A percentile compares a stretch with the other conserved stretches of the same genome.
phyloP scores from a whole-genome alignment of 2,888 invertebrate species.

The Xestobium rufovillosum region DNA sequence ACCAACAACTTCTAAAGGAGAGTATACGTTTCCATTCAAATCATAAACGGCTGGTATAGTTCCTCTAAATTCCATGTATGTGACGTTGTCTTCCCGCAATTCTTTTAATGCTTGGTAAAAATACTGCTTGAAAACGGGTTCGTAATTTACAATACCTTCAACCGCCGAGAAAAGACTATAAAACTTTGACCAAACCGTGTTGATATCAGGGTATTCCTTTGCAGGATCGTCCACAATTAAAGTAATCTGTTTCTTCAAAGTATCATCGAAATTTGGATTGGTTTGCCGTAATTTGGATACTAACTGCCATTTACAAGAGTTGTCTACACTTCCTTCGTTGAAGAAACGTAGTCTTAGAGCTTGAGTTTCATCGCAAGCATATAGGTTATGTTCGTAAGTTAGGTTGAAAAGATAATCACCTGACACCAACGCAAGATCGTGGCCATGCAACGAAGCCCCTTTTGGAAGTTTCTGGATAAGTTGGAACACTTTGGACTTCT shows the following conservation, averaged over 20 bases:
- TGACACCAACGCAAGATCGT: slow-evolving; percentile 57
- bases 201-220: slow-evolving; percentile 33
- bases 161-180: slow-evolving; percentile 44
- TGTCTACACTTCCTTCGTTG: slow-evolving; percentile 7
- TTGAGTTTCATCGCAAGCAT: slow-evolving; percentile 31
- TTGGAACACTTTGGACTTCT: slow-evolving; percentile 54
- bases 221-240: slow-evolving; percentile 44
- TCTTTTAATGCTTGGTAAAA: slow-evolving; percentile 51
- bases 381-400: slow-evolving; percentile 55
- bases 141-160: slow-evolving; percentile 41
- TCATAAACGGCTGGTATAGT: slow-evolving; percentile 49
- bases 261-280: slow-evolving; percentile 44
- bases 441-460: slow-evolving; percentile 58
- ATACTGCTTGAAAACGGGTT: slow-evolving; percentile 50
- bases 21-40: slow-evolving; percentile 46
- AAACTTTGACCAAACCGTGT: slow-evolving; percentile 49
- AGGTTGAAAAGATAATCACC: slow-evolving; percentile 54
- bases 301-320: slow-evolving; percentile 24
- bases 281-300: slow-evolving; percentile 22
- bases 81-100: slow-evolving; percentile 54
- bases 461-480: slow-evolving; percentile 63
- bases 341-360: slow-evolving; percentile 32
- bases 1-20: slow-evolving; percentile 42
- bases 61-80: slow-evolving; percentile 54
- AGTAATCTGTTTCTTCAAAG: slow-evolving; percentile 49